Evolutionary conservation across 2,113 vertebrate genomes (phyloP), one percentile per base, ranked within the genome.

Genomic region (Pseudorectes ferrugineus): DNA sequence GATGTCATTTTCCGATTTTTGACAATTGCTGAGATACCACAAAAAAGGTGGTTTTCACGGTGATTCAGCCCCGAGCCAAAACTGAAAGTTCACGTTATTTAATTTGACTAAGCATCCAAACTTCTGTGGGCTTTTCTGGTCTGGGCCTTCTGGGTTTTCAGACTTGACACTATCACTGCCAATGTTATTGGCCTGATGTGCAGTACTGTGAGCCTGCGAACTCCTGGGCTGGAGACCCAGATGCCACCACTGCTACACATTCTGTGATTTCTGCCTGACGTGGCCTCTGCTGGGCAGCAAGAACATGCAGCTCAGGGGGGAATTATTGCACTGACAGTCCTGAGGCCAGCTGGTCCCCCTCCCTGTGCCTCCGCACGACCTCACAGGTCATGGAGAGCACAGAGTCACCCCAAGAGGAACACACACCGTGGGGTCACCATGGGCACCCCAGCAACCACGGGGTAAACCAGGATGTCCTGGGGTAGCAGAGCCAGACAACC

Each of bases 291-390:
- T 70, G 51, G 29, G 42, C 35, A 80, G 36, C 4, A 5, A 28
- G 8, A 70, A n/a, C 8, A 11, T n/a, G 48, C 52, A 85, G 13
- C 45, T 72, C 48, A 40, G 28, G 31, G 10, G 26, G 29, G 13
- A 40, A 9, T 29, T 25, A 33, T 13, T n/a, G 12, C 24, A 61
- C 6, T 3, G 4, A 25, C 29, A 85, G 19, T n/a, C 66, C 9
- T 35, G 36, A 67, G 12, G 12, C 29, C 36, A 88, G 2, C 5
- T 25, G 10, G 13, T 36, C 29, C 22, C 22, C 26, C 26, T 40
- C 15, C 15, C 18, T 43, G 19, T 1, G 1, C 16, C 15, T 55
- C 15, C 38, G n/a, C 1, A 5, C 15, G 4, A 46, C 24, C 59
- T 28, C 24, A 16, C 31, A 55, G 29, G 17, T 26, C 36, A 19